Conservation (phyloP, 2,888 invertebrate species). For the Platycheirus albimanus region DNA sequence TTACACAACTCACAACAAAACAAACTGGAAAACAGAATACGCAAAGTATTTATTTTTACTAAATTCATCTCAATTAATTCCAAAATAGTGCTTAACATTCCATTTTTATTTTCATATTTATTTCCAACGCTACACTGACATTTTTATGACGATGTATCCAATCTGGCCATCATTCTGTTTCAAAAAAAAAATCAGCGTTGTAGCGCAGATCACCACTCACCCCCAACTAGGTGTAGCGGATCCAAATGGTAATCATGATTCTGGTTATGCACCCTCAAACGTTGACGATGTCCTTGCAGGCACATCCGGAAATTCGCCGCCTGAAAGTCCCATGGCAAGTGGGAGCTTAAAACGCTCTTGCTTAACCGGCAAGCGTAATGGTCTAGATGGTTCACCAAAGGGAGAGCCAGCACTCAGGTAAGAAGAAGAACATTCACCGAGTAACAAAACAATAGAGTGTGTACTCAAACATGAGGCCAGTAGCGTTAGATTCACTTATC, state of each 20-base stretch:
- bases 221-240: conserved; percentile 85
- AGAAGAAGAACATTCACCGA: conserved; percentile 28
- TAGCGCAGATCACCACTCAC: conserved; percentile 84
- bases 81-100: too few species aligned
- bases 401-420: conserved; percentile 82
- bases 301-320: conserved; percentile 83
- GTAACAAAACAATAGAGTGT: conserved; percentile 14
- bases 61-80: too few species aligned
- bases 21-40: too few species aligned
- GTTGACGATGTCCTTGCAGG: conserved; percentile 85
- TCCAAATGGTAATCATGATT: conserved; percentile 92
- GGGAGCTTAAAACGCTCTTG: conserved; percentile 81
- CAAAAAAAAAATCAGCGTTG: conserved; percentile 82
- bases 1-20: too few species aligned
- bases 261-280: conserved; percentile 90
- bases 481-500: too few species aligned
- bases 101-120: conserved; percentile 2
- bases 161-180: conserved; percentile 1
- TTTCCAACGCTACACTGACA: neutral
- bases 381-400: conserved; percentile 81
- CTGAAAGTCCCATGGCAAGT: conserved; percentile 83
- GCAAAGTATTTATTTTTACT: too few species aligned
- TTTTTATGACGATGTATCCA: neutral
- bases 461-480: neutral
- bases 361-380: conserved; percentile 80